These are phyloP conservation scores for Paraescarpia echinospica DNA, from an alignment of 1,140 invertebrate genomes.

Conservation along the genomic window DNA sequence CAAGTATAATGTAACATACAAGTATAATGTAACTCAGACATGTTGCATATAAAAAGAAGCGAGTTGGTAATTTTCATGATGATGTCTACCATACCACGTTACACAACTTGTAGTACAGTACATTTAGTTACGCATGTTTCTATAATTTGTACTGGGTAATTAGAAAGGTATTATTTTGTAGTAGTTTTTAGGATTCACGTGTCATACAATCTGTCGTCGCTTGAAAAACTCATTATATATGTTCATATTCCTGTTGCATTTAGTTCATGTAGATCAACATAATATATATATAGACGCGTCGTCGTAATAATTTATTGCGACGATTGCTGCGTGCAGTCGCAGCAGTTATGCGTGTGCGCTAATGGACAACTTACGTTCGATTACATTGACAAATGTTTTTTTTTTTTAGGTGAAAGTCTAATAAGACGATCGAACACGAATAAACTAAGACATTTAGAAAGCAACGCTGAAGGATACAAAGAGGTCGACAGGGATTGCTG, in stretches of 20 bases:
- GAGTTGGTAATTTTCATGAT: background rate
- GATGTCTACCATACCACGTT: too few species aligned
- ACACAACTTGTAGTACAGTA: too few species aligned
- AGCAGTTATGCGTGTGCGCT: too few species aligned
- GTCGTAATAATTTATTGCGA: background rate
- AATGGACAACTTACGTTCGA: too few species aligned
- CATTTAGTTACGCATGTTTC: background rate
- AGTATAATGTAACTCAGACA: too few species aligned
- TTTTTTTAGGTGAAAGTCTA: too few species aligned
- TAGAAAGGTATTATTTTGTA: background rate
- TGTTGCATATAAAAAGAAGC: background rate
- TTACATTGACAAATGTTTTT: too few species aligned
- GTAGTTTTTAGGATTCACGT: background rate
- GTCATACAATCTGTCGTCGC: background rate
- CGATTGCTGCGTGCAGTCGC: too few species aligned
- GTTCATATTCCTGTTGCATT: background rate
- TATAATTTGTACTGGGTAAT: background rate
- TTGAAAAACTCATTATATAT: background rate
- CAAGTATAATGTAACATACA: too few species aligned
- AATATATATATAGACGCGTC: background rate
- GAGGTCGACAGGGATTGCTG: background rate
- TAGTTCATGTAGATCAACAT: background rate
- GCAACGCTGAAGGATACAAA: background rate
- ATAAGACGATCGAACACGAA: too few species aligned
- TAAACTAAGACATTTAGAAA: too few species aligned